Evolutionary conservation across 2,888 invertebrate genomes (phyloP), one percentile per base, ranked within the genome.

Genomic region (Rhabditoides inermis): DNA sequence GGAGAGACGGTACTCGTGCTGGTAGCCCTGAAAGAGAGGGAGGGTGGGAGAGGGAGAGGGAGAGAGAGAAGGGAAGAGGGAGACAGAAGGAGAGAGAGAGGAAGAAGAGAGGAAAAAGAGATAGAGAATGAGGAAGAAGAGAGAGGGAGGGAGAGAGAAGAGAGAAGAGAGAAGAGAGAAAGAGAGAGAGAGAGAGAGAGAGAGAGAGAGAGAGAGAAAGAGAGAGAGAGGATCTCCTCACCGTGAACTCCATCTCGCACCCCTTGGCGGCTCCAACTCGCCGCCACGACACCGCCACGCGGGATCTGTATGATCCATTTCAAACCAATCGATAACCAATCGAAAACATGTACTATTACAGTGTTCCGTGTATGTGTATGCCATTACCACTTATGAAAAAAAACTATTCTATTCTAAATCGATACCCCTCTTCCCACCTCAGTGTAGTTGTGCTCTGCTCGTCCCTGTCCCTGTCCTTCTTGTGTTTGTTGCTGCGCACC

Each of bases 1-100:
- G 18, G 68, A 59, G 7, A 73, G 55, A 7, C 73, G 65, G 39
- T 73, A 73, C 39, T 71, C 69, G 6, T 63, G 58, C 35, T 65
- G 66, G 32, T 73, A 73, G n/a, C 73, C 72, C 68, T 69, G 47
- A 28, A 53, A 27, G 27, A 36, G 20, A n/a, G n/a, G n/a, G n/a
- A n/a, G n/a, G n/a, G n/a, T n/a, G n/a, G n/a, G n/a, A n/a, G n/a
- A 2, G 6, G 25, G 18, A 42, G 15, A 23, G 18, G 18, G 42
- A 42, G 25, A 22, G 42, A 20, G 22, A 42, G 18, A 7, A 22
- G 15, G n/a, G 20, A 46, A 20, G 32, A 32, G 18, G 18, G 23
- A 20, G 22, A 32, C 7, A 32, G 5, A 30, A 22, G 32, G 15
- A n/a, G 20, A 22, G 23, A 41, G 15, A 3, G 23, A 3, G 3